Base-by-base conservation (phyloP, 2,797 vertebrate genomes). In the Poliocrania exsul region DNA sequence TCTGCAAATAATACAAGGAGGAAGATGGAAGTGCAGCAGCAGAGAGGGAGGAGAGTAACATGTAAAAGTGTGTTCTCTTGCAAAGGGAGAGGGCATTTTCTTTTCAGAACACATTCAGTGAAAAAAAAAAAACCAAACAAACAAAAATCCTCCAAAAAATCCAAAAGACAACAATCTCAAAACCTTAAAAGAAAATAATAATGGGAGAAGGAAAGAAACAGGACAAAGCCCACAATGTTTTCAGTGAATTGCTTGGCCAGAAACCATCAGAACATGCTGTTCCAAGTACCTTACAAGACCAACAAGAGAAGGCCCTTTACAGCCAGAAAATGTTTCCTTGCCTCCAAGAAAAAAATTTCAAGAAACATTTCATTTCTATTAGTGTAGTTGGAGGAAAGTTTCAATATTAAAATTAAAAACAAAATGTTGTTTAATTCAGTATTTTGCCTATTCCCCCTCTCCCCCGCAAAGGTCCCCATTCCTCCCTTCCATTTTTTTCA, bases 391-490 rank as follows among this genome's bases (percentile, higher is more conserved):
- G 17, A 38, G 21, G 4, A 29, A 79, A 66, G 21, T 12, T 70
- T 14, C 31, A 62, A 58, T 47, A 60, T 51, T 7, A 11, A 64
- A 58, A 47, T 44, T 28, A 37, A 72, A 67, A 19, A 10, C 7
- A 38, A 33, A 13, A 49, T 8, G 16, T 4, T 8, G 16, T 88
- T 86, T 37, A 49, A 65, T 9, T 3, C 11, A 80, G 8, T 54
- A 50, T 64, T 57, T 49, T 47, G 46, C 46, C 46, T 23, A 23
- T 21, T 11, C 1, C 8, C 9, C 3, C 10, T 3, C 40, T 15
- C 3, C 5, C 38, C 11, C 3, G 0, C 20, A 20, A 44, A 38
- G 5, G 1, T 5, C 18, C 1, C 4, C 28, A 16, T 25, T 64
- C 11, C 9, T 35, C 4, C 3, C 7, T 5, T 20, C 5, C 1